Evolutionary conservation across 2,113 vertebrate species (phyloP).

Genomic region (Gambusia holbrooki): DNA sequence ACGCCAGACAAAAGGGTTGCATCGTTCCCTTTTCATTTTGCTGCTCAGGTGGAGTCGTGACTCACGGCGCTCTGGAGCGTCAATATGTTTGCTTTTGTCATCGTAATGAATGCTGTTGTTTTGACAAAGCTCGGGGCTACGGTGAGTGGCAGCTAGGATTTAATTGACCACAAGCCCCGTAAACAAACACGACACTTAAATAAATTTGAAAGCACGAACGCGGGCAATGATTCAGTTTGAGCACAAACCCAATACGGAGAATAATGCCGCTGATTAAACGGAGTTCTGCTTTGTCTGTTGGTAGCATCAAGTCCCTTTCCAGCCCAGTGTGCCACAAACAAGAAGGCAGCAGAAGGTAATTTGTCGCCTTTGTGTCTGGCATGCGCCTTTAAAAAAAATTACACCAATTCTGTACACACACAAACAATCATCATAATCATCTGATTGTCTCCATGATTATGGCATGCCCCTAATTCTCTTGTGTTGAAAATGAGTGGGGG

Average conservation of each 20-base stretch:
- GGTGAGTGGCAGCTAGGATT: constrained; percentile 18
- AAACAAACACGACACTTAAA: constrained; percentile 47
- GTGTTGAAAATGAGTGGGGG: no score
- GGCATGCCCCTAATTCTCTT: no score
- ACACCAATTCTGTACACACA: not conserved
- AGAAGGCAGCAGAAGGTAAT: constrained; percentile 21
- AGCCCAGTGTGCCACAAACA: constrained; percentile 31
- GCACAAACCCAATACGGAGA: not conserved
- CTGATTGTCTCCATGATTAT: no score
- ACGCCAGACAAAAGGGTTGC: constrained; percentile 45
- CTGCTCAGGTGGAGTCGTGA: constrained; percentile 27
- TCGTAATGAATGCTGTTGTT: not conserved
- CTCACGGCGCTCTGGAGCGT: constrained; percentile 12
- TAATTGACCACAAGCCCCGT: constrained; percentile 34
- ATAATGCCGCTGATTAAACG: not conserved
- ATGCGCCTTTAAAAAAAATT: not conserved
- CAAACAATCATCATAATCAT: not conserved
- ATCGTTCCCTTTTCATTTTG: constrained; percentile 8
- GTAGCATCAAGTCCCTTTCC: constrained; percentile 14
- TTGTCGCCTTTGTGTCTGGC: constrained; percentile 21
- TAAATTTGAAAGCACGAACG: constrained; percentile 24
- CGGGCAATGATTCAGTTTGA: not conserved
- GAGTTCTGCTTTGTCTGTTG: not conserved
- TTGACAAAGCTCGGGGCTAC: constrained; percentile 5
- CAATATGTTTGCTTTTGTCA: constrained; percentile 25